Conservation (phyloP, 2,888 invertebrate species). For the Leptopilina syphax region DNA sequence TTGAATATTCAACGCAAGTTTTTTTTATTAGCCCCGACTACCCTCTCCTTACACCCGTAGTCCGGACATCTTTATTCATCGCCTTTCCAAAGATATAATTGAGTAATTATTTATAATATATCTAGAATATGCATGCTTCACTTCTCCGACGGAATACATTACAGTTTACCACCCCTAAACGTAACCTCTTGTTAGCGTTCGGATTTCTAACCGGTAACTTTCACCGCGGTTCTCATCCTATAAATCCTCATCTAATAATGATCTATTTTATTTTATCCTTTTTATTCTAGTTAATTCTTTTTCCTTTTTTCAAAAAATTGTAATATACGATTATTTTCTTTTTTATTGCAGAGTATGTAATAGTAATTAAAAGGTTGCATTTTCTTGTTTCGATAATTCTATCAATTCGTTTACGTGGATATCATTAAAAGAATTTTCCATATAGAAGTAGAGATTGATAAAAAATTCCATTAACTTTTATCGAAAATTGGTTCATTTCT, state of each 20-base stretch:
- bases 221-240: conserved; percentile 59
- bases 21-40: conserved; percentile 73
- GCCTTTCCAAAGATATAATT: conserved; percentile 77
- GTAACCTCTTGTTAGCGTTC: conserved; percentile 72
- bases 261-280: not conserved
- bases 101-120: conserved; percentile 78
- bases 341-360: too few species aligned
- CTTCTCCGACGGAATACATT: conserved; percentile 76
- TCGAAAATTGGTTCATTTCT: too few species aligned
- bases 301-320: too few species aligned
- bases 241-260: not conserved
- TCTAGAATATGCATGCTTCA: conserved; percentile 77
- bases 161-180: conserved; percentile 75
- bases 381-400: too few species aligned
- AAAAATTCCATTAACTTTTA: too few species aligned
- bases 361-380: too few species aligned
- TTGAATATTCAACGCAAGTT: conserved; percentile 76
- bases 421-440: too few species aligned
- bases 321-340: too few species aligned
- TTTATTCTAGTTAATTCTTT: not conserved
- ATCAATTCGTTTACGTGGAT: too few species aligned
- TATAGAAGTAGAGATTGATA: too few species aligned
- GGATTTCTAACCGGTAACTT: conserved; percentile 66
- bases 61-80: conserved; percentile 76
- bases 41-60: conserved; percentile 66